A percentile compares a stretch with the other conserved stretches of the same genome.
Conservation (phyloP, 2,797 vertebrate genomes). For the Sebastolobus altivelis region DNA sequence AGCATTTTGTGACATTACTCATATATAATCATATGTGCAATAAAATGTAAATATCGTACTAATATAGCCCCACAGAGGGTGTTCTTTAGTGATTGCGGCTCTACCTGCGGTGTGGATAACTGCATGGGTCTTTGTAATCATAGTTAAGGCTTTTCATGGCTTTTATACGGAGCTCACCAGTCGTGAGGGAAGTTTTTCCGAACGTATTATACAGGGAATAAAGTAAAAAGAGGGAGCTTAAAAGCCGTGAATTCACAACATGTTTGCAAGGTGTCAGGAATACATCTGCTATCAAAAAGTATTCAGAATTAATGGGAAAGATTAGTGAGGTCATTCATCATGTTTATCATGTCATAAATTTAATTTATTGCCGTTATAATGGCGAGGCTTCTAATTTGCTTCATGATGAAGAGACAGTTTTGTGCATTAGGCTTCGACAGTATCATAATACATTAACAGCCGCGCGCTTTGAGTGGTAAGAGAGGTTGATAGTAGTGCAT, state of each 20-base stretch:
- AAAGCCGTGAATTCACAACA: constrained; percentile 24
- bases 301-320: constrained; percentile 14
- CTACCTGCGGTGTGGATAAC: neutral
- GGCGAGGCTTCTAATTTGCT: constrained; percentile 32
- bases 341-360: constrained; percentile 37
- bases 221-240: constrained; percentile 5
- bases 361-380: constrained; percentile 32
- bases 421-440: constrained; percentile 13
- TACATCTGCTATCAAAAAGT: constrained; percentile 2
- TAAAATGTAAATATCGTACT: neutral
- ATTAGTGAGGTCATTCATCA: constrained; percentile 18
- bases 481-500: constrained; percentile 13
- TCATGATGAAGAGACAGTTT: constrained; percentile 27
- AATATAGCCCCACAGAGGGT: neutral
- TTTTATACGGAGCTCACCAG: neutral
- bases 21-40: neutral
- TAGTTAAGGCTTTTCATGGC: constrained; percentile 1
- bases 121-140: constrained; percentile 19
- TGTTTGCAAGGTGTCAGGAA: neutral
- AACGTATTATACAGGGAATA: neutral
- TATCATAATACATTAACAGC: constrained; percentile 6
- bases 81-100: constrained; percentile 21
- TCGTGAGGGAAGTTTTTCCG: neutral
- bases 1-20: neutral
- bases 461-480: neutral